phyloP scores from a whole-genome alignment of 1,140 invertebrate genomes.

The Neodiprion pinetum region DNA sequence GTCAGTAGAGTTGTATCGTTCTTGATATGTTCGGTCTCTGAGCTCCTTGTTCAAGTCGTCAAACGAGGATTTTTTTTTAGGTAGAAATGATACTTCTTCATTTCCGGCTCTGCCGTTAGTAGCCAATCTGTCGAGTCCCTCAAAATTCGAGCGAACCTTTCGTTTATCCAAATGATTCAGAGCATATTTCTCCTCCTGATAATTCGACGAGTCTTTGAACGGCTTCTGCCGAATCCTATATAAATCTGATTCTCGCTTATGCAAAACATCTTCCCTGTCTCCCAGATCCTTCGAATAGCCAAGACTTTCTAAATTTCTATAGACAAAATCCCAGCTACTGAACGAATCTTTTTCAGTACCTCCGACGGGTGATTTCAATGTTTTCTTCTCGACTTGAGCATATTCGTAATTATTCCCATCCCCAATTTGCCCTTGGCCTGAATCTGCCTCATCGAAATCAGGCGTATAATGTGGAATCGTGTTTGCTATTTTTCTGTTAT shows the following conservation, averaged over 20 bases:
- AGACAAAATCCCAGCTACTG: conserved; percentile 82
- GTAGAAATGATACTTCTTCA: conserved; percentile 26
- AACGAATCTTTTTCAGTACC: conserved; percentile 58
- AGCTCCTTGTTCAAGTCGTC: conserved; percentile 34
- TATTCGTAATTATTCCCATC: conserved; percentile 36
- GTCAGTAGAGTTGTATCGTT: neutral
- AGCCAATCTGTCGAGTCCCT: conserved; percentile 23
- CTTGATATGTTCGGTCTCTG: conserved; percentile 20
- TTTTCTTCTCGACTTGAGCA: conserved; percentile 37
- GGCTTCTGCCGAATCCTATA: conserved; percentile 33
- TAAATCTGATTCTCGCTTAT: conserved; percentile 32
- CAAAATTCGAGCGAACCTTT: conserved; percentile 26
- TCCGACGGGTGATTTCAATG: conserved; percentile 4
- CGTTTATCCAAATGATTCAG: conserved; percentile 8
- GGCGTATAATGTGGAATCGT: conserved; percentile 23
- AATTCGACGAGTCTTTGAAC: conserved; percentile 19
- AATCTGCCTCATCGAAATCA: conserved; percentile 45
- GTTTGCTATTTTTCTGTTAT: conserved; percentile 17
- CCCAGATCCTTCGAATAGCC: conserved; percentile 75
- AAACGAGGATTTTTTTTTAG: conserved; percentile 40
- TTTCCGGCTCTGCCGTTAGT: conserved; percentile 27
- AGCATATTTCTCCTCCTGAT: conserved; percentile 33
- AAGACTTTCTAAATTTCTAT: conserved; percentile 75
- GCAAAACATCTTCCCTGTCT: conserved; percentile 68
- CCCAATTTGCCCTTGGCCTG: conserved; percentile 26